Evolutionary conservation across 2,888 invertebrate species (phyloP).

Genomic region (Himalopsyche japonica): DNA sequence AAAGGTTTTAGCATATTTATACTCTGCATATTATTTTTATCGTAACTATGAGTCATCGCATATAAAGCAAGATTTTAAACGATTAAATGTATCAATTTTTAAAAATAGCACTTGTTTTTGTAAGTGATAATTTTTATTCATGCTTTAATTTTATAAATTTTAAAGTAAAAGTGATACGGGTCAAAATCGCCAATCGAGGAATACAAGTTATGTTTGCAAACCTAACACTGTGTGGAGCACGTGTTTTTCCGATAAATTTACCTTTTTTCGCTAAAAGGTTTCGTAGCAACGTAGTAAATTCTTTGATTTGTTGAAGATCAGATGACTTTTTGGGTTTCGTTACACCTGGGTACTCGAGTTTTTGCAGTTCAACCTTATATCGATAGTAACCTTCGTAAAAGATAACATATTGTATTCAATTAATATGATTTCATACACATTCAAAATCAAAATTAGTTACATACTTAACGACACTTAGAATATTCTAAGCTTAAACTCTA

Average conservation of each 20-base stretch:
- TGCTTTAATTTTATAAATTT: neutral
- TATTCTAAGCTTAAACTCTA: too few species aligned
- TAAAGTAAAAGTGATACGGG: neutral
- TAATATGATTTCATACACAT: too few species aligned
- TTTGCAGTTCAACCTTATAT: neutral
- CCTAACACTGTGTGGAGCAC: conserved; percentile 5
- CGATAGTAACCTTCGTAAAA: neutral
- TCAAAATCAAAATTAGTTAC: too few species aligned
- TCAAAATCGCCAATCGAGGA: neutral
- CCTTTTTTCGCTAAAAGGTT: conserved; percentile 32
- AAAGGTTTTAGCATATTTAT: too few species aligned
- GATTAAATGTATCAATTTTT: too few species aligned
- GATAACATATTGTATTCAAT: neutral
- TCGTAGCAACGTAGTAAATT: conserved; percentile 26
- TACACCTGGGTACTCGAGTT: neutral
- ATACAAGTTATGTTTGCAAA: neutral
- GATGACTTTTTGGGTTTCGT: conserved; percentile 17
- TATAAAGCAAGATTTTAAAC: too few species aligned
- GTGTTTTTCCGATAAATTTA: conserved; percentile 22
- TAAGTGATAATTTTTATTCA: neutral
- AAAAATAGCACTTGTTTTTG: too few species aligned
- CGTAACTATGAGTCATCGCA: too few species aligned
- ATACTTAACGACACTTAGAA: too few species aligned
- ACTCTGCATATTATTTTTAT: too few species aligned
- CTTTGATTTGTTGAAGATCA: conserved; percentile 29